These are phyloP conservation scores for Drepanosiphum platanoidis DNA, from an alignment of 2,888 invertebrate species.

Conservation along the genomic window DNA sequence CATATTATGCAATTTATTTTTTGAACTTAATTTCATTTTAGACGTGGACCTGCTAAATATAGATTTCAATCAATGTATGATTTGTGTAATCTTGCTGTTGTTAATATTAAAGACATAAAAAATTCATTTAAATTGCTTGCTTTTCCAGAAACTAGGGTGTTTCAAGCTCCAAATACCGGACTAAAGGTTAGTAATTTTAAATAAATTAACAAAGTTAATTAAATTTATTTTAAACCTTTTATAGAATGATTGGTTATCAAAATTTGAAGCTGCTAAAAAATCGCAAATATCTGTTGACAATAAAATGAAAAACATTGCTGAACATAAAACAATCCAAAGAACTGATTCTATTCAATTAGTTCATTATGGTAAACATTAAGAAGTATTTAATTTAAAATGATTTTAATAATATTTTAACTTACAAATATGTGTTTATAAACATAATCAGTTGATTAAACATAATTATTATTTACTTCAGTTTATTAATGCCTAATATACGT, in stretches of 20 bases:
- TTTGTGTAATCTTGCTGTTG: conserved; percentile 88
- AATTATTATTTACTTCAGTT: too few relatives aligned
- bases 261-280: conserved; percentile 90
- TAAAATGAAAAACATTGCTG: conserved; percentile 66
- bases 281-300: conserved; percentile 64
- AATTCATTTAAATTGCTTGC: conserved; percentile 93
- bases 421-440: neutral
- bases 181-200: conserved; percentile 64
- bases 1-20: neutral
- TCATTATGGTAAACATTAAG: conserved; percentile 28
- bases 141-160: conserved; percentile 91
- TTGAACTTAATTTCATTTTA: conserved; percentile 65
- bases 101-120: conserved; percentile 91
- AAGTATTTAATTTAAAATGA: conserved; percentile 1
- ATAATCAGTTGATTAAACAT: neutral
- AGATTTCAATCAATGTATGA: conserved; percentile 86
- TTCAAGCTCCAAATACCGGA: conserved; percentile 81
- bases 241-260: conserved; percentile 92
- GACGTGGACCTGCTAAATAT: conserved; percentile 81
- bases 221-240: conserved; percentile 57
- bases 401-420: neutral
- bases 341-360: conserved; percentile 68
- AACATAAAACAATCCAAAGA: conserved; percentile 69
- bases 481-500: too few relatives aligned
- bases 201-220: conserved; percentile 8